Evolutionary conservation across 2,888 invertebrate genomes (phyloP).

Genomic region (Scaptomyza parva): DNA sequence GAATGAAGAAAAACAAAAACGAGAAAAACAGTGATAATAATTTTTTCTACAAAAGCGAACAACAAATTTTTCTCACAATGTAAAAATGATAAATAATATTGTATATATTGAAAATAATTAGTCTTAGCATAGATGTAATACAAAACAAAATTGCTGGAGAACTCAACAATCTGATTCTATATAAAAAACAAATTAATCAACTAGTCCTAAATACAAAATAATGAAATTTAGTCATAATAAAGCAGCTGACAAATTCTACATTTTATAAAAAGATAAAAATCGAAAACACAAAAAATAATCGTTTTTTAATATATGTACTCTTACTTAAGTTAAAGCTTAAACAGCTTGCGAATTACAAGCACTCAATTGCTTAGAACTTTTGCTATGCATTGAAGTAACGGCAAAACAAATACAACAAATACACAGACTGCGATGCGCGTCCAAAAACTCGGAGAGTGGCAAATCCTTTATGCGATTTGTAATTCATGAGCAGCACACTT

Average conservation of each 20-base stretch:
- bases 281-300: constrained; percentile 4
- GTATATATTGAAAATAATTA: constrained; percentile 48
- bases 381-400: constrained; percentile 39
- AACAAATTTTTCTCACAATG: constrained; percentile 50
- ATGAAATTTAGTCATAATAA: constrained; percentile 51
- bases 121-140: constrained; percentile 15
- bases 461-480: constrained; percentile 81
- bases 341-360: constrained; percentile 47
- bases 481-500: constrained; percentile 75
- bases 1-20: constrained; percentile 25
- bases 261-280: constrained; percentile 65
- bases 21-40: constrained; percentile 73
- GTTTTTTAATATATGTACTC: not conserved
- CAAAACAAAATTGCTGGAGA: constrained; percentile 31
- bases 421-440: constrained; percentile 42
- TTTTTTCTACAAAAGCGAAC: constrained; percentile 65
- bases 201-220: constrained; percentile 53
- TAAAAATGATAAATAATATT: constrained; percentile 51
- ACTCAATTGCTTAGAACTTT: constrained; percentile 13
- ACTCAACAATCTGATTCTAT: constrained; percentile 60
- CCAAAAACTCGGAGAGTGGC: constrained; percentile 59
- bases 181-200: constrained; percentile 55
- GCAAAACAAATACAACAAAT: constrained; percentile 35
- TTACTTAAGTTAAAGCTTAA: constrained; percentile 18
- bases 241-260: constrained; percentile 73